Percentiles rank a stretch among this genome's conserved stretches.
Evolutionary conservation across 2,888 invertebrate species (phyloP).

Genomic region (Tenthredo scrophulariae): DNA sequence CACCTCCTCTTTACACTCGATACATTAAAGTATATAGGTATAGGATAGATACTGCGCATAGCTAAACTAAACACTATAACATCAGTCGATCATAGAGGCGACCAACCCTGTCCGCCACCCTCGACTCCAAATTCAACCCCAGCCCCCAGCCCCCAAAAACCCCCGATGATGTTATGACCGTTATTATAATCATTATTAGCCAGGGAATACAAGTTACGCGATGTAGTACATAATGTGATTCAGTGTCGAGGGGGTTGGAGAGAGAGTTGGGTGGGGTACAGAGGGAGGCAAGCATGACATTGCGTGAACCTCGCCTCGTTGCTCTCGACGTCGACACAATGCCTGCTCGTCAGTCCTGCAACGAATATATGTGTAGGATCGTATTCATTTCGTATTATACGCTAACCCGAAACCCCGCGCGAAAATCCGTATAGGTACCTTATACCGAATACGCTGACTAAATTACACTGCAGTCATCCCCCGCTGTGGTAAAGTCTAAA

Average conservation of each 20-base stretch:
- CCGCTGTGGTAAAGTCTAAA: constrained; percentile 2
- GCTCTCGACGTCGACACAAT: constrained; percentile 70
- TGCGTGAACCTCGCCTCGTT: constrained; percentile 73
- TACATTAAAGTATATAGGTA: constrained; percentile 1
- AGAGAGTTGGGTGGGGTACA: constrained; percentile 56
- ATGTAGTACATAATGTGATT: constrained; percentile 55
- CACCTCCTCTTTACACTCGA: constrained; percentile 53
- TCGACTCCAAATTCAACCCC: neutral
- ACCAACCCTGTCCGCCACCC: constrained; percentile 58
- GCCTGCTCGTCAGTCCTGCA: constrained; percentile 69
- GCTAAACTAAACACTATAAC: constrained; percentile 48
- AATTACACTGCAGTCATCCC: constrained; percentile 23
- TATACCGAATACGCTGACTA: constrained; percentile 13
- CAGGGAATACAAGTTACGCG: constrained; percentile 53
- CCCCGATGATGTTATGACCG: constrained; percentile 63
- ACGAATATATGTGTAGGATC: constrained; percentile 19
- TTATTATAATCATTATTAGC: constrained; percentile 61
- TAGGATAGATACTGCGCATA: constrained; percentile 46
- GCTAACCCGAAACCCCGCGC: constrained; percentile 56
- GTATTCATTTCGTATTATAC: constrained; percentile 66
- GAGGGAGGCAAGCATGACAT: constrained; percentile 66
- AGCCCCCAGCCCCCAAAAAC: neutral
- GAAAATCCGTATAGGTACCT: constrained; percentile 11
- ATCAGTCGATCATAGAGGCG: constrained; percentile 63
- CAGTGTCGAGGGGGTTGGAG: constrained; percentile 56